Base-by-base conservation (phyloP, 1,140 invertebrate genomes). In the Lepidurus couesii region DNA sequence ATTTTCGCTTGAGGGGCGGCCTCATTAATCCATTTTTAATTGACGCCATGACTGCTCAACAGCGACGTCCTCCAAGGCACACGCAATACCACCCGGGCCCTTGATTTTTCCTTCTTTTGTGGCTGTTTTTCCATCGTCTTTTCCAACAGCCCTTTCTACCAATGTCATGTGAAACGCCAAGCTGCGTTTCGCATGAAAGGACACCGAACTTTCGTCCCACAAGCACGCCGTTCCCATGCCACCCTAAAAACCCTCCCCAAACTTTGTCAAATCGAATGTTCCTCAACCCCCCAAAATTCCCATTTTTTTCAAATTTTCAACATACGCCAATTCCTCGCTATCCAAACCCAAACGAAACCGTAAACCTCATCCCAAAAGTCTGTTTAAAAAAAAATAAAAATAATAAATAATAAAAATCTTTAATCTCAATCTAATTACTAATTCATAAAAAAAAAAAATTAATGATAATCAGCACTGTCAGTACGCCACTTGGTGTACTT, bases 81-180 rank as follows among this genome's bases (percentile, higher is more conserved):
- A 65, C 53, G 53, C 53, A 65, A 65, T 65, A 21, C 53, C 53
- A 7, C 53, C 53, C 53, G 53, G 53, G 53, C 13, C n/a, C 53
- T 65, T 16, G 53, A 65, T 65, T 65, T 9, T 65, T 16, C 21
- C 13, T 16, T 16, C 53, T 9, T 16, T 65, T 65, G 16, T 65
- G 53, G 16, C 53, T 65, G 21, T 65, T 65, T 65, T 65, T 65
- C 21, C 53, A 65, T 65, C 47, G 53, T 13, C 53, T 65, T 65
- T 65, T 9, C 53, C 53, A 65, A 34, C 34, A 34, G 0, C 34
- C 53, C 53, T 21, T 21, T 65, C 21, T 65, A 65, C 53, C 53
- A 65, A 65, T 65, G 53, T 65, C 53, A 65, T 65, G 53, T 65
- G 53, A 65, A 65, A 65, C 53, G 53, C 53, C 53, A 65, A 65